Base-by-base conservation (phyloP, 2,113 vertebrate genomes). In the Calyptommatus sinebrachiatus region DNA sequence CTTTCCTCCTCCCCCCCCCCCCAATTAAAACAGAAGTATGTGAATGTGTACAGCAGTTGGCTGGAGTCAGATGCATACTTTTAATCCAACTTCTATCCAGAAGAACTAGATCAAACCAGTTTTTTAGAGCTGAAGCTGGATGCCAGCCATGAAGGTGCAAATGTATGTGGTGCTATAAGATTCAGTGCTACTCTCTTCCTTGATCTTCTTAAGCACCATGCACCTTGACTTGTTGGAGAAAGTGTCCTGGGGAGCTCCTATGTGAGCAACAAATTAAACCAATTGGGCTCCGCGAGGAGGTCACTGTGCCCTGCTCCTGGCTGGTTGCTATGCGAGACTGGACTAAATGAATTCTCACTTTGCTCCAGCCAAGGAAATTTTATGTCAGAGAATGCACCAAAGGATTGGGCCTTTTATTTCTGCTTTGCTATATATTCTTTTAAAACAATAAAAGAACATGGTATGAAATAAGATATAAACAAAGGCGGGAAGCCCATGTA, bases 391-490 rank as follows among this genome's bases (percentile, higher is more conserved):
- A 88, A 90, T 76, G 87, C 0, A 73, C 4, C 85, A 84, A 89
- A 91, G 86, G 89, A 91, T 90, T 73, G 70, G 35, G 75, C 78
- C 80, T 89, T 92, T 89, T 88, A 78, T 86, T 91, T 91, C 86
- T 89, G 89, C 88, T 90, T 92, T 90, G 74, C 89, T 89, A 81
- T 87, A 90, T 90, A 78, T 87, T 67, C 72, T 78, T 87, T 84
- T 78, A 89, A 85, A 73, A 86, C 84, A 87, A 90, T 60, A 46
- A 28, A 61, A 63, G 72, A 65, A 79, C 63, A 83, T 79, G 5
- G 7, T 72, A 29, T 62, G 4, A n/a, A 46, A 10, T 5, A 3
- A 9, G 22, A 24, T 21, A 21, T 22, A 53, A 24, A 63, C 1
- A 35, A 7, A 74, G 87, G 82, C 77, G 83, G 83, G 10, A 60